phyloP scores from a whole-genome alignment of 2,113 vertebrate genomes.

The Lonchura striata region DNA sequence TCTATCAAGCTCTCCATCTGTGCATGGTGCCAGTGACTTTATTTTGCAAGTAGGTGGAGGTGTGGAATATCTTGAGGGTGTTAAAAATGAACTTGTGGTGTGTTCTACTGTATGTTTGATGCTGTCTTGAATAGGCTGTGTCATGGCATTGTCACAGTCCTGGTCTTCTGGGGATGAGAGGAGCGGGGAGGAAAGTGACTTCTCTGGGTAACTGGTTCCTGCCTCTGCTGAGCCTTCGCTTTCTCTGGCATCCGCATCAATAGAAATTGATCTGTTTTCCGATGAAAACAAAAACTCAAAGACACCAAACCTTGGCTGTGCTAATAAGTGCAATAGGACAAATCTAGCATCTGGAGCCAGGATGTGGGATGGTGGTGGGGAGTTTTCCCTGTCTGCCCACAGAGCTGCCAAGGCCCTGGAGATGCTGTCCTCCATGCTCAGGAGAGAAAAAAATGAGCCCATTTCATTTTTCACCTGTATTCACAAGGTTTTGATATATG shows the following conservation, averaged over 20 bases:
- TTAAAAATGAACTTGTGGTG: not conserved
- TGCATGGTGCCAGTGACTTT: not conserved
- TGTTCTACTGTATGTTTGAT: not conserved
- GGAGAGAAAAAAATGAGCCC: not conserved
- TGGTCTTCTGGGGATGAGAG: not conserved
- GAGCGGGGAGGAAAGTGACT: not conserved
- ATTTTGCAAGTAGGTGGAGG: not conserved
- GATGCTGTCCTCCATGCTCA: accelerated
- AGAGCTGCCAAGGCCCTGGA: not conserved
- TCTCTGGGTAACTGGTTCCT: not conserved
- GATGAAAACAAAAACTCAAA: not conserved
- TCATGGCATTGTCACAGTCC: not conserved
- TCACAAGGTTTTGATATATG: not conserved
- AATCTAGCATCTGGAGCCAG: not conserved
- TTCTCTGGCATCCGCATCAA: not conserved
- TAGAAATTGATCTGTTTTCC: not conserved
- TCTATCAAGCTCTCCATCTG: not conserved
- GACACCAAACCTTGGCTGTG: not conserved
- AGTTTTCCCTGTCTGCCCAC: not conserved
- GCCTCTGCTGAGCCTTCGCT: not conserved
- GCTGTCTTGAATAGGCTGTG: not conserved
- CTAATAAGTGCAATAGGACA: not conserved
- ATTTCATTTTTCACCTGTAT: not conserved
- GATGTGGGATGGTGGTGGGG: accelerated
- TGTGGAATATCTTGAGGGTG: not conserved